Conservation (phyloP, 2,797 vertebrate species). For the Acrossocheilus fasciatus region DNA sequence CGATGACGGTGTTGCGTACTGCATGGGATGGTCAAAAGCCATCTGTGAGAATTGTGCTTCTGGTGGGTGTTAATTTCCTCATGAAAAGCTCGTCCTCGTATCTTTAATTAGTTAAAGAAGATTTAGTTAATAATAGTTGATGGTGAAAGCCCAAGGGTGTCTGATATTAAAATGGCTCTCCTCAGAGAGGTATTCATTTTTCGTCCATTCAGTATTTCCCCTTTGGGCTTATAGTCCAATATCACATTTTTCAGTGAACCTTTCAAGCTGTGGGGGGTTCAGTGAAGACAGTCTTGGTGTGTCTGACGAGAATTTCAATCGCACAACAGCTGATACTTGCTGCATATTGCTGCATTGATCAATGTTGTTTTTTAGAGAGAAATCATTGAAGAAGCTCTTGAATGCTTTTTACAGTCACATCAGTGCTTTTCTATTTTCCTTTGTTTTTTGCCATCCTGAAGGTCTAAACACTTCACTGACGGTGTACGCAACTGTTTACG, state of each 20-base stretch:
- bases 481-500: not conserved
- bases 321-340: conserved; percentile 26
- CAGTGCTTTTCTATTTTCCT: conserved; percentile 2
- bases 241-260: conserved; percentile 39
- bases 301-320: conserved; percentile 51
- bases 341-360: conserved; percentile 46
- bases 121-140: conserved; percentile 48
- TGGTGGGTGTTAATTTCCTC: conserved; percentile 28
- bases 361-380: not conserved
- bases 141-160: conserved; percentile 37
- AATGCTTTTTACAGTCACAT: conserved; percentile 4
- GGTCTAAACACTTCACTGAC: not conserved
- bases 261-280: conserved; percentile 37
- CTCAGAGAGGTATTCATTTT: conserved; percentile 37
- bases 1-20: not conserved
- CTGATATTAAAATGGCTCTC: conserved; percentile 38
- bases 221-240: conserved; percentile 46
- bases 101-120: conserved; percentile 51
- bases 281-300: conserved; percentile 25
- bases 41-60: conserved; percentile 44
- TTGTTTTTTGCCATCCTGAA: too few species aligned
- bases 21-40: conserved; percentile 39
- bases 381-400: conserved; percentile 28
- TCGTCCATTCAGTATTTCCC: conserved; percentile 43
- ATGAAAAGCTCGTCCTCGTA: conserved; percentile 38